phyloP scores from a whole-genome alignment of 2,888 invertebrate species.

The Euplexia lucipara region DNA sequence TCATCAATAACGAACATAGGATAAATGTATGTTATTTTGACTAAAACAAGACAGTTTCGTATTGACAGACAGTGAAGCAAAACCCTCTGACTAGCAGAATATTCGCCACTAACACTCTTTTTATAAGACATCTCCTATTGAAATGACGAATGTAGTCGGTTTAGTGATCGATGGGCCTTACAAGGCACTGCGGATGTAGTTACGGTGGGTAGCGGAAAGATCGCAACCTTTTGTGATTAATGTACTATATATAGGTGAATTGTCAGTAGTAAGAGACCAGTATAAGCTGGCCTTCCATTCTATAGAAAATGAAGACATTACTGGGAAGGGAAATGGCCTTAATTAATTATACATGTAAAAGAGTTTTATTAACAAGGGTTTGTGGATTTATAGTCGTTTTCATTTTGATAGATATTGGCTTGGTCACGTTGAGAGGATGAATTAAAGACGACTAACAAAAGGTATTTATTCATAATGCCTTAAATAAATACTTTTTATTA shows the following conservation, averaged over 20 bases:
- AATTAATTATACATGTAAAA: conserved; percentile 8
- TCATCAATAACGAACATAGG: too few relatives aligned
- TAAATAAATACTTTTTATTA: too few relatives aligned
- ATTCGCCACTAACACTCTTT: neutral
- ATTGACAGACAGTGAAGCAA: too few relatives aligned
- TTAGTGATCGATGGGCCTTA: conserved; percentile 45
- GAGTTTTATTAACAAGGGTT: neutral
- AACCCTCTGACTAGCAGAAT: too few relatives aligned
- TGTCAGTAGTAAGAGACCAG: too few relatives aligned
- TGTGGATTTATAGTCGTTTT: conserved; percentile 12
- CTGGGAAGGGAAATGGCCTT: conserved; percentile 3
- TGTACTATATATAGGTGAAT: too few relatives aligned
- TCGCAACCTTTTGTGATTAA: conserved; percentile 30
- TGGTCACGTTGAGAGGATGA: too few relatives aligned
- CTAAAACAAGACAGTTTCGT: too few relatives aligned
- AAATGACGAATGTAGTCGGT: conserved; percentile 9
- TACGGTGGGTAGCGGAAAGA: conserved; percentile 32
- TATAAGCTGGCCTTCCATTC: too few relatives aligned
- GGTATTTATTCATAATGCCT: neutral
- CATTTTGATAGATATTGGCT: neutral
- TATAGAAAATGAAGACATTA: conserved; percentile 24
- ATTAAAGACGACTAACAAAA: too few relatives aligned
- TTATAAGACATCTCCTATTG: neutral
- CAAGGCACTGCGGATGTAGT: conserved; percentile 32
- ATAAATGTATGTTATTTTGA: too few relatives aligned